Percentiles rank a stretch among this genome's conserved stretches.
Evolutionary conservation across 1,140 invertebrate species (phyloP).

Genomic region (Calliopsis andreniformis): DNA sequence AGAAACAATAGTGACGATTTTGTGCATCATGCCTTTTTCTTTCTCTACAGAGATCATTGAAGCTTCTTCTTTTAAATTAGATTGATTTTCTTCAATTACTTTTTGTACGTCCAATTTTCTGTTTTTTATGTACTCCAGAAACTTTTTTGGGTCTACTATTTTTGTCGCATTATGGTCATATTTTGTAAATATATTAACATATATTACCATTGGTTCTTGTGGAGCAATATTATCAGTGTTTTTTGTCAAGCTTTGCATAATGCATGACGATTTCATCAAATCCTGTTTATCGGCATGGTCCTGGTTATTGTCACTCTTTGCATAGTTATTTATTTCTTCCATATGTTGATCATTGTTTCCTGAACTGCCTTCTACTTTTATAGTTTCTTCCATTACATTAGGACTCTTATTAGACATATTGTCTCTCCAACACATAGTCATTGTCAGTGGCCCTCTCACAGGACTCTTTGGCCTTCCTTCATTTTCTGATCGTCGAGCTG

Average conservation of each 20-base stretch:
- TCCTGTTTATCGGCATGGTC: background rate
- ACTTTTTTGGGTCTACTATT: constrained; percentile 59
- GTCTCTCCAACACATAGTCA: constrained; percentile 45
- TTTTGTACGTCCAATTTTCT: constrained; percentile 46
- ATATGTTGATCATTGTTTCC: background rate
- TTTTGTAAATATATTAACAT: constrained; percentile 64
- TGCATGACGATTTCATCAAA: background rate
- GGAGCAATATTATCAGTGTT: background rate
- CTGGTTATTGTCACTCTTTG: background rate
- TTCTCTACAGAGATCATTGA: background rate
- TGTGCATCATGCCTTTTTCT: constrained; percentile 31
- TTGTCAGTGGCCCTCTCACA: constrained; percentile 52
- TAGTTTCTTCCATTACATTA: constrained; percentile 13
- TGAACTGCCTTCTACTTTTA: constrained; percentile 20
- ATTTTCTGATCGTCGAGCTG: constrained; percentile 26
- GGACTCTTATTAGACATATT: background rate
- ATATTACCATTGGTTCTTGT: constrained; percentile 54
- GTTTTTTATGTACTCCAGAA: constrained; percentile 62
- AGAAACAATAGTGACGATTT: constrained; percentile 61
- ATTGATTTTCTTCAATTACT: background rate
- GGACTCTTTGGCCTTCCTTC: constrained; percentile 56
- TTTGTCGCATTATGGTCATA: constrained; percentile 51
- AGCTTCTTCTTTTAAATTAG: background rate
- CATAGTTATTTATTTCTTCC: background rate
- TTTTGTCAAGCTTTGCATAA: background rate